A percentile compares a stretch with the other conserved stretches of the same genome.
Evolutionary conservation across 2,113 vertebrate species (phyloP).

Genomic region (Nycticryphes semicollaris): DNA sequence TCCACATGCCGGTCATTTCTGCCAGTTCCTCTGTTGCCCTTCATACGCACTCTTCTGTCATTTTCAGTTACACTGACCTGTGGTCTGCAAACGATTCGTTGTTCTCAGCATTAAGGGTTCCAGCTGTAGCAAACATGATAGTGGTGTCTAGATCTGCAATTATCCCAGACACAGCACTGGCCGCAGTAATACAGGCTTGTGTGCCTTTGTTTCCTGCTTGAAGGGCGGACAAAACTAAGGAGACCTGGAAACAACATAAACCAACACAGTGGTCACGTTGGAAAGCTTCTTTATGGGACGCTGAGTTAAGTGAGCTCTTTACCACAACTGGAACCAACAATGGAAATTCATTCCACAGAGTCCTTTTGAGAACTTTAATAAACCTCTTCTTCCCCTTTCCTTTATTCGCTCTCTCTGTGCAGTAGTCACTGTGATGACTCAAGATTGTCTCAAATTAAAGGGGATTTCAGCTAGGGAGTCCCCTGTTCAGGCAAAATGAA

Average conservation of each 20-base stretch:
- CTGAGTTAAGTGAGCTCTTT: not conserved
- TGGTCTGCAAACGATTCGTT: constrained; percentile 97
- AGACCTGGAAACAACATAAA: constrained; percentile 79
- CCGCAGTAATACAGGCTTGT: constrained; percentile 97
- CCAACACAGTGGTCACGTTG: not conserved
- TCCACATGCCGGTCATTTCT: not conserved
- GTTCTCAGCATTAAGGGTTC: constrained; percentile 93
- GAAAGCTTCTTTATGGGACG: not conserved
- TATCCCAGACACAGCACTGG: constrained; percentile 93
- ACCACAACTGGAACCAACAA: not conserved
- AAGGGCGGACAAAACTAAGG: constrained; percentile 93
- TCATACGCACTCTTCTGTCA: rapidly evolving
- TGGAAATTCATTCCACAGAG: not conserved
- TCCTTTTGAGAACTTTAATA: not conserved
- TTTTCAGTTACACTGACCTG: constrained; percentile 76
- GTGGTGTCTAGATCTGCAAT: constrained; percentile 98
- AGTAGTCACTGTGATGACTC: not conserved
- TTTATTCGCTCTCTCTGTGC: not conserved
- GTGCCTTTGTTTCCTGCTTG: constrained; percentile 98
- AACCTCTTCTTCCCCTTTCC: not conserved
- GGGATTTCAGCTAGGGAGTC: not conserved
- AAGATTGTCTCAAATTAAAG: not conserved
- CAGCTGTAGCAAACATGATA: constrained; percentile 99
- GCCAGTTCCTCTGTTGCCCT: not conserved
- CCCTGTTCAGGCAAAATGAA: not conserved